These are phyloP conservation scores for Coilia nasus DNA, from an alignment of 2,797 vertebrate genomes.

Conservation along the genomic window DNA sequence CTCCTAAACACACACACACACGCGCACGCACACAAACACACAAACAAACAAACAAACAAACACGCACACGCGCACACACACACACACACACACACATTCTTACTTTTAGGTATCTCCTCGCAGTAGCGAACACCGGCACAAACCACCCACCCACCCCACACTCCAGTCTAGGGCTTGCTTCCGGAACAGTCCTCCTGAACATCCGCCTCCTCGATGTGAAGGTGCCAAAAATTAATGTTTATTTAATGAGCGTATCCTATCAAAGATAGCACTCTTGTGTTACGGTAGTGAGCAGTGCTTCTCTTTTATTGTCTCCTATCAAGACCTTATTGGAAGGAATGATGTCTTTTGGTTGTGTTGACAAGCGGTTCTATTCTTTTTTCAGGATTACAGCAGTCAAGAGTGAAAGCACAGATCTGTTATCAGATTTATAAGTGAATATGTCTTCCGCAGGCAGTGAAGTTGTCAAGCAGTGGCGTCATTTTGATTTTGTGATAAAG, in stretches of 20 bases:
- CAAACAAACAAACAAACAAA: neutral
- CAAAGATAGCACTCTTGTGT: neutral
- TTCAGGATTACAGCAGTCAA: neutral
- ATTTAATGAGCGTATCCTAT: neutral
- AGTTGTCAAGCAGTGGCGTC: neutral
- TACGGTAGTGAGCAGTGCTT: neutral
- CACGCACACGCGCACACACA: neutral
- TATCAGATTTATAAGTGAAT: neutral
- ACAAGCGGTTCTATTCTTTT: neutral
- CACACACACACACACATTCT: slow-evolving; percentile 10
- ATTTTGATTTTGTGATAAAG: neutral
- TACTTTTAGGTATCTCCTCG: neutral
- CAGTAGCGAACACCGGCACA: neutral
- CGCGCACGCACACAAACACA: no score
- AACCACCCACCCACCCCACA: neutral
- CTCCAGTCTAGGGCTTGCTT: neutral
- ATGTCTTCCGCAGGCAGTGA: neutral
- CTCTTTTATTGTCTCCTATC: neutral
- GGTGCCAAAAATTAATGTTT: neutral
- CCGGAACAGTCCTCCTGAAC: neutral
- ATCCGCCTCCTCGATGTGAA: neutral
- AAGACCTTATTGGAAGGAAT: neutral
- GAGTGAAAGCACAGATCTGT: neutral
- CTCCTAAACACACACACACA: neutral
- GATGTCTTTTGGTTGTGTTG: neutral